Base-by-base conservation (phyloP, 2,113 vertebrate genomes). In the Sardina pilchardus region DNA sequence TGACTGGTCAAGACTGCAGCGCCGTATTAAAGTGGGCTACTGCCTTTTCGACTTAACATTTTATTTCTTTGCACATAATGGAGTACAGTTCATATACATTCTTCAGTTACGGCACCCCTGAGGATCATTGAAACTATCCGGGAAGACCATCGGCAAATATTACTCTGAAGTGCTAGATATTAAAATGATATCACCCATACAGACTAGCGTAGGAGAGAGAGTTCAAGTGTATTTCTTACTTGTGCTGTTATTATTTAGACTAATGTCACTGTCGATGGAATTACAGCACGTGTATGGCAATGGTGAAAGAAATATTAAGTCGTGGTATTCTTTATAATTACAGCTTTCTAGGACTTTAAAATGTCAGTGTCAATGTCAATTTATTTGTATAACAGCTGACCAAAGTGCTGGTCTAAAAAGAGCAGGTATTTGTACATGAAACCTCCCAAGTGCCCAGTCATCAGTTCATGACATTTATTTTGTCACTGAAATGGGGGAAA, bases 21-120 rank as follows among this genome's bases (percentile, higher is more conserved):
- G 4, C 67, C 2, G 67, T 36, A 75, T 36, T 34, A 75, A 75
- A 75, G 67, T 34, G 30, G 67, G 30, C 67, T 75, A 75, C 67
- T 75, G 67, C 67, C 67, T 75, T 75, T 75, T 36, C 67, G 34
- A 75, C 67, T 34, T 75, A 75, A 36, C 67, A 16, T 75, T 75
- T 75, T 75, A 75, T 75, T 75, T 34, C 67, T 75, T 36, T 75
- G 67, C 30, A 36, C 67, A 75, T 75, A 36, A 75, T 75, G 30
- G 67, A 75, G 67, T 75, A 16, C 67, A 36, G 67, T 75, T 75
- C 67, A 75, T 75, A 75, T 75, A 75, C 30, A 75, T 75, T 17
- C 67, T 75, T 75, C 30, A 14, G 67, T 36, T 75, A 75, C 16
- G 34, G 67, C 30, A 75, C 67, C 30, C 67, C 30, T 16, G 30